A percentile compares a stretch with the other conserved stretches of the same genome.
These are phyloP conservation scores for Lomographa bimaculata DNA, from an alignment of 2,888 invertebrate species.

Conservation along the genomic window DNA sequence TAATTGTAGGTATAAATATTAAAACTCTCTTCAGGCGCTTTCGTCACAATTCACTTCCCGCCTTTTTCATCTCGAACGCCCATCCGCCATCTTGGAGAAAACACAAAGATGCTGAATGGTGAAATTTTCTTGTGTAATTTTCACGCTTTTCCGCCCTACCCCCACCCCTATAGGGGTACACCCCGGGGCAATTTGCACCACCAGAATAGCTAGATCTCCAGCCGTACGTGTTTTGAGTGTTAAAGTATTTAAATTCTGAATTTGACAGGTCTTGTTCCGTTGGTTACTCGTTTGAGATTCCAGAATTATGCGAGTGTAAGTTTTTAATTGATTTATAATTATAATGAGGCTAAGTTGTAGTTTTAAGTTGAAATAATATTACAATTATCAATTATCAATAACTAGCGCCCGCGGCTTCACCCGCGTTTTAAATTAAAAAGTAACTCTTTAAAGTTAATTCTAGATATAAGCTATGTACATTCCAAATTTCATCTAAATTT, in stretches of 20 bases:
- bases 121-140: constrained; percentile 83
- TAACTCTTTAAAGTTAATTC: too few relatives aligned
- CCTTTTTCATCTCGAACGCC: too few relatives aligned
- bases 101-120: constrained; percentile 82
- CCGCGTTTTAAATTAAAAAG: too few relatives aligned
- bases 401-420: too few relatives aligned
- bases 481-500: too few relatives aligned
- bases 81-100: constrained; percentile 79
- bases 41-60: too few relatives aligned
- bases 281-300: constrained; percentile 32
- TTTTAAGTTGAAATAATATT: too few relatives aligned
- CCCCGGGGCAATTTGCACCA: constrained; percentile 32
- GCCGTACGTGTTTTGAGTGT: constrained; percentile 24
- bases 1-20: too few relatives aligned
- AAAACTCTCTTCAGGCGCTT: too few relatives aligned
- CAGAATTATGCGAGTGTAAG: constrained; percentile 33
- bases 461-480: too few relatives aligned
- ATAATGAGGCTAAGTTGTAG: constrained; percentile 8
- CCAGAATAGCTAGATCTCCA: constrained; percentile 29
- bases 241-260: constrained; percentile 22
- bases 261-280: constrained; percentile 23
- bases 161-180: constrained; percentile 27
- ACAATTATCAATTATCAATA: too few relatives aligned
- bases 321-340: constrained; percentile 38
- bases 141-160: constrained; percentile 69